Base-by-base conservation (phyloP, 2,888 invertebrate genomes). In the Nemurella pictetii region DNA sequence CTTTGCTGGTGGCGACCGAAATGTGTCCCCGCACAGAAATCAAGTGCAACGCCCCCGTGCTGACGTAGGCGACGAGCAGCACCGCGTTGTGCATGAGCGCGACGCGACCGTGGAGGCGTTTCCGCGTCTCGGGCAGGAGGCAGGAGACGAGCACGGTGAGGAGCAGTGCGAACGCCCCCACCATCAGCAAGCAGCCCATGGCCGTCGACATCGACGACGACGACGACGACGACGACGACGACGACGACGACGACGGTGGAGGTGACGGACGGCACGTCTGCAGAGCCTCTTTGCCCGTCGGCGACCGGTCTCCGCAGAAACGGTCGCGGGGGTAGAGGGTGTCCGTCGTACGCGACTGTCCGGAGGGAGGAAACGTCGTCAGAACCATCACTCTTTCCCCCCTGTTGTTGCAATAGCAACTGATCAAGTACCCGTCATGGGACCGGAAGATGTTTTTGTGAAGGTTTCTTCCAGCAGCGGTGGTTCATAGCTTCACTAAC, bases 81-180 rank as follows among this genome's bases (percentile, higher is more conserved):
- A 82, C 72, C 28, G n/a, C 2, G 82, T 82, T 82, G 25, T 82
- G 82, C 73, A 55, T 55, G 26, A 82, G 55, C 0, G 82, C 28
- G 72, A 82, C 72, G 28, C 29, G 26, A 12, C 82, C 82, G 72
- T 82, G 72, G 28, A 82, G 26, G 55, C 55, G 55, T 5, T 25
- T 55, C 28, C 72, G 82, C 28, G 55, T 55, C 2, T 82, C 82
- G 15, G 82, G 82, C 29, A 82, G 28, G 0, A 72, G 3, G 55
- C 55, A 28, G 12, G 82, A 26, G 27, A 82, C 9, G 72, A 36
- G 0, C 55, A 82, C 28, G 55, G 72, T 72, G 27, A 72, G 72
- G 3, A 82, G 12, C 5, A 82, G 25, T 0, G 55, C 55, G 27
- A 82, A 27, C 20, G 82, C 36, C 0, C 82, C 82, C 28, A 82